Conservation (phyloP, 2,113 vertebrate species). For the Litocranius walleri region DNA sequence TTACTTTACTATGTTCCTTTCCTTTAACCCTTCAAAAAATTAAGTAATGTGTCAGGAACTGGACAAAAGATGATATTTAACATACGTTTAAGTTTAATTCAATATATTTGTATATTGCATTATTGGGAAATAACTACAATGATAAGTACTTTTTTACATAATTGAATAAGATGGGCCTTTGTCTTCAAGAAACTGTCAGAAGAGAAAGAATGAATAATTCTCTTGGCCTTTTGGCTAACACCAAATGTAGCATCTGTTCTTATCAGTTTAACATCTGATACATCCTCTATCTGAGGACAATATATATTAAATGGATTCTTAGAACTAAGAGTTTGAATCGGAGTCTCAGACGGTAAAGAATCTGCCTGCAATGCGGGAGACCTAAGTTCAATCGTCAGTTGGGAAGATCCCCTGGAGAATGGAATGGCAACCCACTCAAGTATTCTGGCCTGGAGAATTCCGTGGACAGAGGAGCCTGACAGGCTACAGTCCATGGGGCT, state of each 20-base stretch:
- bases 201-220: neutral
- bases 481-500: neutral
- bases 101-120: neutral
- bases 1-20: neutral
- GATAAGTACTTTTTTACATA: neutral
- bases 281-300: neutral
- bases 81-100: neutral
- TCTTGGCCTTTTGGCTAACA: neutral
- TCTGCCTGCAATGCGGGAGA: neutral
- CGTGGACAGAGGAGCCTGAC: neutral
- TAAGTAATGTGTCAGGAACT: neutral
- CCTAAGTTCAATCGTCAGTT: neutral
- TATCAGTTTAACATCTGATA: neutral
- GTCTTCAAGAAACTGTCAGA: neutral
- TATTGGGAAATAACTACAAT: neutral
- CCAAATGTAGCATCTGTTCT: neutral
- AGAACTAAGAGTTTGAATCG: neutral
- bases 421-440: neutral
- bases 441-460: neutral
- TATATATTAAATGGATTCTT: neutral
- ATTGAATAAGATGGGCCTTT: neutral
- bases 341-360: neutral
- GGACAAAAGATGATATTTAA: neutral
- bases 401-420: neutral
- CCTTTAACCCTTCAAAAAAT: neutral